Evolutionary conservation across 1,140 invertebrate genomes (phyloP).

Genomic region (Doryteuthis pealeii): DNA sequence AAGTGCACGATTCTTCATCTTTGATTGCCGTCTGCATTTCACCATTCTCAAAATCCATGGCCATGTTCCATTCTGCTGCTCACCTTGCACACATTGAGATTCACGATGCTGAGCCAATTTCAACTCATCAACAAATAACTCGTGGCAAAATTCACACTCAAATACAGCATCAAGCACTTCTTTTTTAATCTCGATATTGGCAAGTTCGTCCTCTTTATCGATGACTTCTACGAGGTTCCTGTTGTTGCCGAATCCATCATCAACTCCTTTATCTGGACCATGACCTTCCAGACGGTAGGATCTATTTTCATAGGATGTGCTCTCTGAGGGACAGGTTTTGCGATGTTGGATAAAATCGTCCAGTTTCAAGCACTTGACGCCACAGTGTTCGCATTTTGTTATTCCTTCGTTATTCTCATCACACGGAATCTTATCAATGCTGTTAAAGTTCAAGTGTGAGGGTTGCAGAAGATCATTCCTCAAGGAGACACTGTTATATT

Average conservation of each 20-base stretch:
- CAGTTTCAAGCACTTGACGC: background rate
- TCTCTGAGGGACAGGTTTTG: background rate
- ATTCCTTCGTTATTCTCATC: background rate
- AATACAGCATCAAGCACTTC: background rate
- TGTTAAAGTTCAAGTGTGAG: background rate
- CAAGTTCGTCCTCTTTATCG: background rate
- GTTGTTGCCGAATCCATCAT: background rate
- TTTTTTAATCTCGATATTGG: background rate
- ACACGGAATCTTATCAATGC: background rate
- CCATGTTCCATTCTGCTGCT: no score
- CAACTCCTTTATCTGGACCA: no score
- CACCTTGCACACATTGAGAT: no score
- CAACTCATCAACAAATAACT: background rate
- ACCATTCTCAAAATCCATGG: no score
- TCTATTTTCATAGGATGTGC: no score
- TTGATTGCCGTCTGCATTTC: background rate
- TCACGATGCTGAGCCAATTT: background rate
- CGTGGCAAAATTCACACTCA: background rate
- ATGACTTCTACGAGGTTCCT: background rate
- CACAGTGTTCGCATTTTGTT: background rate
- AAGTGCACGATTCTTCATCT: background rate
- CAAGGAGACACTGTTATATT: background rate
- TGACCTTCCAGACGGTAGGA: no score
- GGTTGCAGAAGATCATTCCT: background rate
- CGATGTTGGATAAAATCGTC: background rate